Evolutionary conservation across 2,797 vertebrate species (phyloP).

Genomic region (Manis pentadactyla): DNA sequence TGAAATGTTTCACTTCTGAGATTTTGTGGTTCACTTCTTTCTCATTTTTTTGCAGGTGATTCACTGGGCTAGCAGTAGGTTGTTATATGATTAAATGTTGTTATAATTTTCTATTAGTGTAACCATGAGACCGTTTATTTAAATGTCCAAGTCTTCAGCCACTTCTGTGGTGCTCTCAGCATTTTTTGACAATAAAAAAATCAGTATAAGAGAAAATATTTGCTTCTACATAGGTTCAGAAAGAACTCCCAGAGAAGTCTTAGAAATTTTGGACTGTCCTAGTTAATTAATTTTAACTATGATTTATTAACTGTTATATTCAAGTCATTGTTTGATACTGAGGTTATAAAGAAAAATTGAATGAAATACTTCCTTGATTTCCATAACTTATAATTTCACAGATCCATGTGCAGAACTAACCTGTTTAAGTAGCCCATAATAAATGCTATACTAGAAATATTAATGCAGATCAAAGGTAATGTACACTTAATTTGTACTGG

Average conservation of each 20-base stretch:
- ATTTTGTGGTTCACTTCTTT: not conserved
- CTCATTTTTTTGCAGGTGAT: not conserved
- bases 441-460: not conserved
- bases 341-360: not conserved
- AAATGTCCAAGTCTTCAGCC: not conserved
- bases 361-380: not conserved
- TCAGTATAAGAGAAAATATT: not conserved
- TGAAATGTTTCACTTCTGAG: constrained; percentile 24
- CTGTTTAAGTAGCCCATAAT: not conserved
- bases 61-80: not conserved
- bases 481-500: not conserved
- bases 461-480: not conserved
- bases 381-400: not conserved
- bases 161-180: not conserved
- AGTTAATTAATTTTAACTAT: not conserved
- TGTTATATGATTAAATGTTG: not conserved
- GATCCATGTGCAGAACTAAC: rapidly evolving
- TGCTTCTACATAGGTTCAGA: not conserved
- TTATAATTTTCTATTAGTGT: not conserved
- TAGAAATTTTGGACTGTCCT: not conserved
- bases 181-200: not conserved
- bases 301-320: not conserved
- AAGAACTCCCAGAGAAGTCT: not conserved
- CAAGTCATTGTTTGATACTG: not conserved
- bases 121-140: not conserved